Evolutionary conservation across 2,113 vertebrate species (phyloP).

Genomic region (Prinia subflava): DNA sequence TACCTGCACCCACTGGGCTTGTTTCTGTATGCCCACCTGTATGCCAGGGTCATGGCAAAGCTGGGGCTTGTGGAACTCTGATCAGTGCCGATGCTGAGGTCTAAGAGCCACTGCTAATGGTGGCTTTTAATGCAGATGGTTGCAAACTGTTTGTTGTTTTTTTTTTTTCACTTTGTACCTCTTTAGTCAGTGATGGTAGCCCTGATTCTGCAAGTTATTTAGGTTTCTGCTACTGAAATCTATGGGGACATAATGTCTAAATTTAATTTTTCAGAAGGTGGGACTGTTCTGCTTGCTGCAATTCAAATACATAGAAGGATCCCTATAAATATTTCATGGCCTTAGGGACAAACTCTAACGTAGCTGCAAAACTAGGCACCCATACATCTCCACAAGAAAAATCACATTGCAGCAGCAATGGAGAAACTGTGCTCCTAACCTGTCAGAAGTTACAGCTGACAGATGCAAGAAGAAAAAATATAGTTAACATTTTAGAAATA

Average conservation of each 20-base stretch:
- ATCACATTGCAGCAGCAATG: not conserved
- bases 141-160: not conserved
- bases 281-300: not conserved
- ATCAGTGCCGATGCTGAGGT: not conserved
- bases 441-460: not conserved
- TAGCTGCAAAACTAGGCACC: not conserved
- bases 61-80: not conserved
- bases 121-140: not conserved
- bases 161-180: not conserved
- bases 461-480: not conserved
- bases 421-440: not conserved
- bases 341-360: not conserved
- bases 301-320: not conserved
- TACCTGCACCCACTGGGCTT: not conserved
- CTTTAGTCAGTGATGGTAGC: not conserved
- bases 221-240: not conserved
- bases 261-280: not conserved
- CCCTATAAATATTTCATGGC: conserved; percentile 4
- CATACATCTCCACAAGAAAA: not conserved
- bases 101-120: not conserved
- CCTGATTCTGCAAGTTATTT: not conserved
- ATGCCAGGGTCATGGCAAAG: not conserved
- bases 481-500: not conserved
- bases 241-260: not conserved
- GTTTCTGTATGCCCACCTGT: not conserved